Base-by-base conservation (phyloP, 1,140 invertebrate genomes). In the Drosophila pandora region DNA sequence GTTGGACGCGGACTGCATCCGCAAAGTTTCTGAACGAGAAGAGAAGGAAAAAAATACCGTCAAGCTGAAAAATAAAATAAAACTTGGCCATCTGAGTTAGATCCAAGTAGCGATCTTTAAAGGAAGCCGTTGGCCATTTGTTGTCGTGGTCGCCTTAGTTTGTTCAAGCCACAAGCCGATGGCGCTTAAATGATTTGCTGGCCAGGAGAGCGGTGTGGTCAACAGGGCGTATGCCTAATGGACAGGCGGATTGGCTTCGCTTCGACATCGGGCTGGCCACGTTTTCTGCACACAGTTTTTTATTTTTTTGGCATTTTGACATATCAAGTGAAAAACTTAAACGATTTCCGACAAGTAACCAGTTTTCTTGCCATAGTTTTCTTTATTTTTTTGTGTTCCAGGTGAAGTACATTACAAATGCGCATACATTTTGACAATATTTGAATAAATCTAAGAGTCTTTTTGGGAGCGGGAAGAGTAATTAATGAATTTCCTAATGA, bases 311-410 rank as follows among this genome's bases (percentile, higher is more conserved):
- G 75, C 83, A 87, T 88, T 87, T 87, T 87, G 82, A 87, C 82
- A 87, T 88, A 88, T 88, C 83, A 87, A 87, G 78, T 82, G 69
- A 78, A 88, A 85, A 87, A 78, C 65, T 78, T 76, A 68, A 71
- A 45, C 79, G 78, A 88, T 87, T 87, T 87, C 82, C 82, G 82
- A 88, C 82, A 87, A 82, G 61, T 60, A 64, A 87, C 83, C 75
- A 82, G 82, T 82, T 87, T 87, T 85, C 10, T 37, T 37, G 34
- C 12, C 55, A 54, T 61, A 25, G 53, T 37, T 63, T 32, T 12
- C 32, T 6, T 54, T 60, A 41, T 41, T 69, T 60, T 41, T 69
- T 60, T 21, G 23, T 47, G 32, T 34, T 45, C 13, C 23, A 58
- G 32, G 57, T 45, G 54, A 22, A 54, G 50, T 37, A 65, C 48